phyloP scores from a whole-genome alignment of 2,888 invertebrate species.

The Yponomeuta malinellus region DNA sequence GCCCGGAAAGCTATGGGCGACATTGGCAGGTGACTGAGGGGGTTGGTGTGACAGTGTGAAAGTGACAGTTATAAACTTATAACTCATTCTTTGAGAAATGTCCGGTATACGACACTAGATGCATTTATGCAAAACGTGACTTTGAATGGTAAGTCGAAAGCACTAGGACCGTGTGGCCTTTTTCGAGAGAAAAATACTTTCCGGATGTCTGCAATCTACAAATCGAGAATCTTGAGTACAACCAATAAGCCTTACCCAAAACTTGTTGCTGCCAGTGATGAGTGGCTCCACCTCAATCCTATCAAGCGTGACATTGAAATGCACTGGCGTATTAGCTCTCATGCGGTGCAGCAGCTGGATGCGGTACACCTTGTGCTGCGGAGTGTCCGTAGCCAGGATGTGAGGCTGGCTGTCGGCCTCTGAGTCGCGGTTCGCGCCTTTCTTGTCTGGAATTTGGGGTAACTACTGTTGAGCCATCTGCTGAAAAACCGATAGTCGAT shows the following conservation, averaged over 20 bases:
- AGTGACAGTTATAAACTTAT: too few species aligned
- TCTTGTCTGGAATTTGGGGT: slow-evolving; percentile 24
- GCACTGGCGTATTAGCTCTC: slow-evolving; percentile 87
- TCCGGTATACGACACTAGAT: too few species aligned
- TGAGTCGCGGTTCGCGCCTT: slow-evolving; percentile 60
- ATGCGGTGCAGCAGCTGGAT: slow-evolving; percentile 88
- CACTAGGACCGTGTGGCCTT: too few species aligned
- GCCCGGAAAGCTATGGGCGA: too few species aligned
- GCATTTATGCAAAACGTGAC: too few species aligned
- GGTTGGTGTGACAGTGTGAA: too few species aligned
- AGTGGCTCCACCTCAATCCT: slow-evolving; percentile 94
- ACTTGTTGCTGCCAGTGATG: slow-evolving; percentile 79
- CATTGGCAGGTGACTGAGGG: too few species aligned
- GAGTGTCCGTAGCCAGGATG: neutral
- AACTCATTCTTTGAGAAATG: too few species aligned
- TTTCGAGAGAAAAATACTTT: too few species aligned
- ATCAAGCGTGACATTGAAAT: slow-evolving; percentile 91
- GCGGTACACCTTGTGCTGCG: slow-evolving; percentile 36
- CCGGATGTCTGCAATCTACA: too few species aligned
- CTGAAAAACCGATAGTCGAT: slow-evolving; percentile 15
- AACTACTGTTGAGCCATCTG: neutral
- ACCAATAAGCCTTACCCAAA: slow-evolving; percentile 62
- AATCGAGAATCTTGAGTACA: too few species aligned
- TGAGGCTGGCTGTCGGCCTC: slow-evolving; percentile 34
- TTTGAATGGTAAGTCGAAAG: too few species aligned